Conservation (phyloP, 2,797 vertebrate genomes). For the Todus mexicanus region DNA sequence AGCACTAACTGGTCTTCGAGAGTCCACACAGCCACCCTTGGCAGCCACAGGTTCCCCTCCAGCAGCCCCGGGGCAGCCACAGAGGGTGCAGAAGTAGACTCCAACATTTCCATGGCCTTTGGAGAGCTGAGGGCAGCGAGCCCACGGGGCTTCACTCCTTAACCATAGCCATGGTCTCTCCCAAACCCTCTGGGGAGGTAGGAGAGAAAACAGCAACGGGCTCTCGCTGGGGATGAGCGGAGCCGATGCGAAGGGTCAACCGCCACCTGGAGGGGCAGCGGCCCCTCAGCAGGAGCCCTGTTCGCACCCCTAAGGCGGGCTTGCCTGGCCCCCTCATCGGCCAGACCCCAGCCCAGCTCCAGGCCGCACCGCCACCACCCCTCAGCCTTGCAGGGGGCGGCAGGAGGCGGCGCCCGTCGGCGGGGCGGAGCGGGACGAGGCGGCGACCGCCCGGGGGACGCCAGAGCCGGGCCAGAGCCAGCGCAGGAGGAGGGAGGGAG, state of each 20-base stretch:
- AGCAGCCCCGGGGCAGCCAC: fast-evolving
- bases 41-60: neutral
- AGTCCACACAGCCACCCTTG: fast-evolving
- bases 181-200: fast-evolving
- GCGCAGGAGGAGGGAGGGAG: neutral
- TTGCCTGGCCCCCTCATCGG: neutral
- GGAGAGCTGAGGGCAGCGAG: neutral
- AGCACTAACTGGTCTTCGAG: too few relatives aligned
- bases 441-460: neutral
- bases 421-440: neutral
- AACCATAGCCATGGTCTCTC: fast-evolving
- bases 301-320: too few relatives aligned
- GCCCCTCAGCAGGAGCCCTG: neutral
- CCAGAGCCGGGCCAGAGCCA: neutral
- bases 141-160: neutral
- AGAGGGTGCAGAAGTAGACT: neutral
- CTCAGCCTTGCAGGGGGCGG: too few relatives aligned
- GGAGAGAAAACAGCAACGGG: fast-evolving
- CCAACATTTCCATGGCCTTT: neutral
- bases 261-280: too few relatives aligned
- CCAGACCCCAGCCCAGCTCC: too few relatives aligned
- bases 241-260: neutral
- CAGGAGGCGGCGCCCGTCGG: neutral
- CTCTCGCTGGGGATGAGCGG: fast-evolving
- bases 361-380: neutral